Evolutionary conservation across 1,140 invertebrate species (phyloP).

Genomic region (Periplaneta americana): DNA sequence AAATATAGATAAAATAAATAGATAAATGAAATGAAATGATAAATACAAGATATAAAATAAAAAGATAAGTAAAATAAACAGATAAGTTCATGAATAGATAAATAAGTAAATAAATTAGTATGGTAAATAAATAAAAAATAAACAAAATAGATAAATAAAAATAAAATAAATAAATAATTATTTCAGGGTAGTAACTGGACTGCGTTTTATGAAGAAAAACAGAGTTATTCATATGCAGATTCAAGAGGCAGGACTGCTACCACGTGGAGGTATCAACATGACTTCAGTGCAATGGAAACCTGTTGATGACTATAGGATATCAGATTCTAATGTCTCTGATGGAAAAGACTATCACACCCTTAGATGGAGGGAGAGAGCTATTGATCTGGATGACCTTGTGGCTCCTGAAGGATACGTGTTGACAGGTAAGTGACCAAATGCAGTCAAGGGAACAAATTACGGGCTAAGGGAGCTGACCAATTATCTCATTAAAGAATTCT

Average conservation of each 20-base stretch:
- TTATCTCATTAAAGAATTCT: too few relatives aligned
- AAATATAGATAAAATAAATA: too few relatives aligned
- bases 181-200: conserved; percentile 67
- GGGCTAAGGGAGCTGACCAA: too few relatives aligned
- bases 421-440: conserved; percentile 55
- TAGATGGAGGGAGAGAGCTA: conserved; percentile 62
- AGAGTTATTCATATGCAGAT: conserved; percentile 77
- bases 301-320: conserved; percentile 55
- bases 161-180: too few relatives aligned
- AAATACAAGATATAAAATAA: too few relatives aligned
- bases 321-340: conserved; percentile 42
- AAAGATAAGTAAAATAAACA: too few relatives aligned
- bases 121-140: too few relatives aligned
- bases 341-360: conserved; percentile 68
- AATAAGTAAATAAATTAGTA: too few relatives aligned
- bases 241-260: conserved; percentile 62
- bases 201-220: conserved; percentile 65
- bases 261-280: conserved; percentile 54
- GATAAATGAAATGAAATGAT: too few relatives aligned
- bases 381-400: conserved; percentile 76
- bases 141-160: too few relatives aligned
- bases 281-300: conserved; percentile 57
- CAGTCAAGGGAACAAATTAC: too few relatives aligned
- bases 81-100: too few relatives aligned
- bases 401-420: conserved; percentile 53